These are phyloP conservation scores for Pissodes strobi DNA, from an alignment of 1,140 invertebrate species.

Conservation along the genomic window DNA sequence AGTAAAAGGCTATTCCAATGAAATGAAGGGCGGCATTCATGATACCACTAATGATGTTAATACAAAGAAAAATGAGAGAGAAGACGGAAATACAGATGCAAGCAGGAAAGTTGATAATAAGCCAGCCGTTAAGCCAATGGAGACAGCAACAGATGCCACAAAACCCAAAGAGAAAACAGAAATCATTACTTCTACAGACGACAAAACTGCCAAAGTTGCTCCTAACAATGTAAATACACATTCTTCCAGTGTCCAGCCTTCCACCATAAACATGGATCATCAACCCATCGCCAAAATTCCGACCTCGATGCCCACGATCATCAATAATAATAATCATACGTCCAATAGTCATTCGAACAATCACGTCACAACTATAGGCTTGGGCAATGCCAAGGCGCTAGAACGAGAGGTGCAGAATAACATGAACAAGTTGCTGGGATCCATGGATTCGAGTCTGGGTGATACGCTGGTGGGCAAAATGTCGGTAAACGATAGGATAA, in stretches of 20 bases:
- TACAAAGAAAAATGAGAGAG: background rate
- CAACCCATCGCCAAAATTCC: background rate
- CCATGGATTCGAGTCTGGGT: conserved; percentile 35
- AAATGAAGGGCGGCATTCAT: conserved; percentile 20
- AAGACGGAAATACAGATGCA: background rate
- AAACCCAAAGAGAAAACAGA: background rate
- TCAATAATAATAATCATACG: conserved; percentile 29
- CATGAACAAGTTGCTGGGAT: conserved; percentile 40
- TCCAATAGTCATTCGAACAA: conserved; percentile 33
- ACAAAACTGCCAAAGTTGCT: conserved; percentile 11
- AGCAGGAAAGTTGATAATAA: conserved; percentile 16
- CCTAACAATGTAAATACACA: conserved; percentile 32
- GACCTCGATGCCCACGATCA: conserved; percentile 3
- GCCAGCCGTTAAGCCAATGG: background rate
- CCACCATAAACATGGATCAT: conserved; percentile 3
- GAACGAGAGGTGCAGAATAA: conserved; percentile 46
- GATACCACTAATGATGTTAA: conserved; percentile 17
- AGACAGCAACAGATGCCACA: background rate
- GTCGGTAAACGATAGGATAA: conserved; percentile 40
- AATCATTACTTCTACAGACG: background rate
- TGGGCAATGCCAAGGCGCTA: conserved; percentile 37
- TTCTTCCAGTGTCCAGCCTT: conserved; percentile 30
- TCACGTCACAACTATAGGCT: conserved; percentile 36
- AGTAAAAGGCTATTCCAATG: background rate
- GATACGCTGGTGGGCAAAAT: conserved; percentile 40